Evolutionary conservation across 2,888 invertebrate species (phyloP), one percentile per base, ranked within the genome.

Genomic region (Corythucha ciliata): DNA sequence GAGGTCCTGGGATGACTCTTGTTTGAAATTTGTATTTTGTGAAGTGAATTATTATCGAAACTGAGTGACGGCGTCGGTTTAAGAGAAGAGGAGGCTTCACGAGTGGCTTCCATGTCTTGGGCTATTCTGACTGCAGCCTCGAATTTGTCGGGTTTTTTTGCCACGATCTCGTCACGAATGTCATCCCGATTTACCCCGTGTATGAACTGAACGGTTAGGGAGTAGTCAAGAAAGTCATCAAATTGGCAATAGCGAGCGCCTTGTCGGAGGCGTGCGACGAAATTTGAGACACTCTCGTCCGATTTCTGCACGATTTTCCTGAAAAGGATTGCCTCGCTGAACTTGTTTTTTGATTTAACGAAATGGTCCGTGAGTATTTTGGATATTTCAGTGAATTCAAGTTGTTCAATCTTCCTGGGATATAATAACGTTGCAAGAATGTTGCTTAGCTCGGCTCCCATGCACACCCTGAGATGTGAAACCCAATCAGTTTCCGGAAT

Each of bases 321-420:
- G 36, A 47, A 47, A 12, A 37, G 25, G 7, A 48, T 48, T 10
- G 37, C 48, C 29, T 48, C 37, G 20, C 36, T 48, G 16, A 24
- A 46, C 26, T 47, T 47, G 10, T 47, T 47, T 24, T 22, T 34
- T 5, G 33, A 16, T 3, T 16, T 27, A 8, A 25, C 20, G 47
- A 14, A 46, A 34, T 34, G 34, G 5, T 34, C 25, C 10, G n/a
- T 25, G 5, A 36, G 5, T 16, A 12, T 10, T 14, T 36, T 2
- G 1, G 24, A n/a, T 8, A 36, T 36, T 10, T 22, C 5, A 4
- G 5, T 4, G 25, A 25, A 25, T 22, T 22, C 41, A 10, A 12
- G 22, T 10, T 20, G 8, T 22, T 16, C 16, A 2, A 22, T n/a
- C n/a, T n/a, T n/a, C n/a, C n/a, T n/a, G n/a, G n/a, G n/a, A n/a